A percentile compares a stretch with the other conserved stretches of the same genome.
Conservation (phyloP, 2,888 invertebrate species). For the Harpalus rufipes region DNA sequence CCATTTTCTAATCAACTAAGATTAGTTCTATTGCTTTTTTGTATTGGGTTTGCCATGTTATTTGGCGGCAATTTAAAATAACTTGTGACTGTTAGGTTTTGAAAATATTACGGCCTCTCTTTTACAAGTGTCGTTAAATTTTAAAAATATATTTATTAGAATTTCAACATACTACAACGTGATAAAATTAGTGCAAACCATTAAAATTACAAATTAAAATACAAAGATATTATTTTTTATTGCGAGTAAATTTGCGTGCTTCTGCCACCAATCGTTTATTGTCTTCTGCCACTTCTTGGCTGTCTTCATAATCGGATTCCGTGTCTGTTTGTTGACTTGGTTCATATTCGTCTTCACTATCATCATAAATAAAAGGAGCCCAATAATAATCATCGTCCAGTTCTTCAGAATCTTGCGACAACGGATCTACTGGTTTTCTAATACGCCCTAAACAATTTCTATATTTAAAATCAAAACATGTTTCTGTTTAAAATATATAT, state of each 20-base stretch:
- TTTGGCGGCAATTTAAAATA: background rate
- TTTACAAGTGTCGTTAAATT: too few relatives aligned
- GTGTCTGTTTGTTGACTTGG: conserved; percentile 42
- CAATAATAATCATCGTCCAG: conserved; percentile 68
- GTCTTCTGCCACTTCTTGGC: conserved; percentile 36
- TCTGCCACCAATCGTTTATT: conserved; percentile 69
- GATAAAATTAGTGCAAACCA: background rate
- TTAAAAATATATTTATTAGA: background rate
- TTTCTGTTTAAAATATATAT: conserved; percentile 19
- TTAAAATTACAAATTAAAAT: background rate
- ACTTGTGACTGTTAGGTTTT: too few relatives aligned
- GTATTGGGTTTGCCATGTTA: background rate
- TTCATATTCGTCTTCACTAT: conserved; percentile 64
- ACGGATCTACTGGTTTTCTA: conserved; percentile 8
- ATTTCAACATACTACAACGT: background rate
- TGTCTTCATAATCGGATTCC: conserved; percentile 65
- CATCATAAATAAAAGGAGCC: conserved; percentile 70
- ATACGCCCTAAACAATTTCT: conserved; percentile 11
- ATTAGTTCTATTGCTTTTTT: conserved; percentile 79
- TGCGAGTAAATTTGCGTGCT: conserved; percentile 68
- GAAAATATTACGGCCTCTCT: too few relatives aligned
- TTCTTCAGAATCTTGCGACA: conserved; percentile 47
- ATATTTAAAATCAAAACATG: conserved; percentile 1
- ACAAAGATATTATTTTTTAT: background rate
- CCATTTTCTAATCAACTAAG: conserved; percentile 83